Evolutionary conservation across 2,888 invertebrate species (phyloP), one percentile per base, ranked within the genome.

Genomic region (Drosophila anomalata): DNA sequence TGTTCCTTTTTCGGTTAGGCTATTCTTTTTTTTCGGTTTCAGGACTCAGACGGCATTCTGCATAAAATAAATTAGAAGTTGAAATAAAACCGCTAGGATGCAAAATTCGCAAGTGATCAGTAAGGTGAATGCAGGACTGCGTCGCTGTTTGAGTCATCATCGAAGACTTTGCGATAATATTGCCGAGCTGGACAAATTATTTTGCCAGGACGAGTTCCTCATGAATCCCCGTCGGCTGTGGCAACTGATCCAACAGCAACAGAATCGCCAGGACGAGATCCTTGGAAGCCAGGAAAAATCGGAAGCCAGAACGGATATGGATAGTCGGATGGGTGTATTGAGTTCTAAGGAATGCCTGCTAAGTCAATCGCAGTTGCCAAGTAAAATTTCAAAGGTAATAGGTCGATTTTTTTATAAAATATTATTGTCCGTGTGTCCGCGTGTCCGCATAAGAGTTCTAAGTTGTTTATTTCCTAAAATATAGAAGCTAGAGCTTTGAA

Each of bases 71-170:
- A 61, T 65, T 63, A 26, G 8, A 1, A 52, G 52, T 59, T 55
- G 8, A 29, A 31, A 12, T 20, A 17, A 39, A 17, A 31, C 20
- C n/a, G 14, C 7, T 12, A 61, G 36, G 36, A 52, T 59, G 61
- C 71, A 22, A 72, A 72, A 72, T 72, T 72, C 58, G 20, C 54
- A 54, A 55, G 57, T 63, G 24, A 56, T 73, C 39, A 33, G 66
- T 39, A 47, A 44, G 24, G 33, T 60, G 20, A 54, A 20, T 20
- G 31, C 36, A 14, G 39, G 56, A 5, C 8, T 73, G 2, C 20
- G 41, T 4, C 52, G 59, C 26, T 73, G 73, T 8, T 12, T 55
- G 17, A 48, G 31, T 22, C 41, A 60, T 17, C 73, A 73, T 5
- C 56, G 51, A 6, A 20, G 36, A 0, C 9, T 73, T 26, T 44